Evolutionary conservation across 2,888 invertebrate genomes (phyloP).

Genomic region (Andricus quercusramuli): DNA sequence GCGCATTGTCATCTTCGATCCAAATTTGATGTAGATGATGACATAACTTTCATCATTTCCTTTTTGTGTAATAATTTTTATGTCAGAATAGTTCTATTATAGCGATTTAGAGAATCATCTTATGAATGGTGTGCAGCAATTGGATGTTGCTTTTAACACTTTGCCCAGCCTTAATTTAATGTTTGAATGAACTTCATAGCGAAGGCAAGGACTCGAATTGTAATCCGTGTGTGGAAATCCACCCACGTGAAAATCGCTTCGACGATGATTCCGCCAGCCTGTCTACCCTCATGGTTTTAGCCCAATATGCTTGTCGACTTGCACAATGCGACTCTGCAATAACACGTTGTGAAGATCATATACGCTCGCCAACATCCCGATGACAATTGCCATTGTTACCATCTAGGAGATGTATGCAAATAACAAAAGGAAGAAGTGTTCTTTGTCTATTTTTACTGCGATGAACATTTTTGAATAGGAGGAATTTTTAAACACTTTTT

Average conservation of each 20-base stretch:
- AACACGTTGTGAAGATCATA: conserved; percentile 24
- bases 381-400: conserved; percentile 32
- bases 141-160: neutral
- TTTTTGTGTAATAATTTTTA: neutral
- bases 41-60: neutral
- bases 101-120: neutral
- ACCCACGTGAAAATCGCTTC: conserved; percentile 50
- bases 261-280: conserved; percentile 45
- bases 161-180: neutral
- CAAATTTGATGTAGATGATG: neutral
- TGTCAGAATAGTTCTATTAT: neutral
- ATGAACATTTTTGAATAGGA: neutral
- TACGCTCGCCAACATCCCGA: conserved; percentile 25
- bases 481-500: neutral
- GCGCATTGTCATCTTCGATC: neutral
- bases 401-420: neutral
- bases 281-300: conserved; percentile 46
- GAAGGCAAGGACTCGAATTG: conserved; percentile 15
- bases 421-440: neutral
- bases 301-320: conserved; percentile 49
- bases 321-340: conserved; percentile 48
- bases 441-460: neutral
- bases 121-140: neutral
- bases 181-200: conserved; percentile 12
- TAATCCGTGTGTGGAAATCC: conserved; percentile 55